These are phyloP conservation scores for Eleutherodactylus coqui DNA, from an alignment of 2,797 vertebrate genomes.

Conservation along the genomic window DNA sequence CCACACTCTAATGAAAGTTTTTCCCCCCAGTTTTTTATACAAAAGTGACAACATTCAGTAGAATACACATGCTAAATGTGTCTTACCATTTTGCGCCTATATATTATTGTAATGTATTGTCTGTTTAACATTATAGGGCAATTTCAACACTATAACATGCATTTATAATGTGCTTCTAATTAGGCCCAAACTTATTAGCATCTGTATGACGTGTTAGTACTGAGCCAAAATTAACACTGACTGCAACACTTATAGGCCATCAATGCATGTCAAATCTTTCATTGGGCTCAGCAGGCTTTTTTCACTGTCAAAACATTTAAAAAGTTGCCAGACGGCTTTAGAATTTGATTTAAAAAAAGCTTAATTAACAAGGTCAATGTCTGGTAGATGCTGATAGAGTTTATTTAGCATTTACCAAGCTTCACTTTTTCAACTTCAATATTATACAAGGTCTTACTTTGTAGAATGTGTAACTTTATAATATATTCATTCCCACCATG, in stretches of 20 bases:
- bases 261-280: conserved; percentile 26
- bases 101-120: background rate
- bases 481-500: background rate
- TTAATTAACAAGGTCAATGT: conserved; percentile 6
- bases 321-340: background rate
- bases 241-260: background rate
- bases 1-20: no score
- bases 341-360: background rate
- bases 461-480: background rate
- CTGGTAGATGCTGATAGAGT: background rate
- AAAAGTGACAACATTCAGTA: background rate
- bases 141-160: no score
- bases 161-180: background rate
- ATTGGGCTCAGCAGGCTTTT: conserved; percentile 12
- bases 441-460: background rate
- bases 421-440: background rate
- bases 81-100: background rate
- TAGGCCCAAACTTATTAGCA: background rate
- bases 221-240: background rate
- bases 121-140: background rate
- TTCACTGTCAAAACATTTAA: conserved; percentile 14
- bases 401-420: background rate
- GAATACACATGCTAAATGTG: background rate
- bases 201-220: background rate
- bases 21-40: no score